Conservation (phyloP, 2,113 vertebrate genomes). For the Meles meles region DNA sequence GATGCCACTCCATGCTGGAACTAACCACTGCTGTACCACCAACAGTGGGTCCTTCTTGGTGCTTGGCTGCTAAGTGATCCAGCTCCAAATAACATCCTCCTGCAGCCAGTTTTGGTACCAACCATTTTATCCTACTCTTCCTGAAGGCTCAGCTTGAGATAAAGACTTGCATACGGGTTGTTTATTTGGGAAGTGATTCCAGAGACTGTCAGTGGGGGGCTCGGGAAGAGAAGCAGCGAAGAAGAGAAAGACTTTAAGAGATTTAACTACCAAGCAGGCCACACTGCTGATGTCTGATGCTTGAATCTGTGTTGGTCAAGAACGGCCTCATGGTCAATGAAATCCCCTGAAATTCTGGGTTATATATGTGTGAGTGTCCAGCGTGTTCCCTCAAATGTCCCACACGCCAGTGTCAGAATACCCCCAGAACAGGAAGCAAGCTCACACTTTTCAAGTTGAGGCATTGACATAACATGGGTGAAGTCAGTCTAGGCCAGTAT, state of each 20-base stretch:
- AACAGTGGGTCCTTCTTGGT: not conserved
- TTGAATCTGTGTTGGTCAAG: not conserved
- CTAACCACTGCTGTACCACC: not conserved
- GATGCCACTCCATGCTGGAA: not conserved
- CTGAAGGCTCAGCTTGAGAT: not conserved
- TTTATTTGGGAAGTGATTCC: not conserved
- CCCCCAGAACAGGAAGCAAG: not conserved
- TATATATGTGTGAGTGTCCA: not conserved
- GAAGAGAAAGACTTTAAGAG: not conserved
- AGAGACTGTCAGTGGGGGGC: not conserved
- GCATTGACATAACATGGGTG: not conserved
- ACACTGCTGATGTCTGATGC: not conserved
- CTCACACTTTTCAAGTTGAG: not conserved
- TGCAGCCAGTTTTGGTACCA: not conserved
- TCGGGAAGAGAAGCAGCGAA: not conserved
- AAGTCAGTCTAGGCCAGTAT: not conserved
- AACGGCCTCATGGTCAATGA: not conserved
- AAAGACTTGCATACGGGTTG: not conserved
- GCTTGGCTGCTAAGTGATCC: not conserved
- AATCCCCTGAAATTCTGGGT: not conserved
- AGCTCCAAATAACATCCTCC: not conserved
- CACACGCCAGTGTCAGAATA: not conserved
- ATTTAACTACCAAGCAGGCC: not conserved
- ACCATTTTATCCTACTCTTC: not conserved
- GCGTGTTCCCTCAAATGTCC: not conserved